Evolutionary conservation across 2,113 vertebrate genomes (phyloP).

Genomic region (Eira barbara): DNA sequence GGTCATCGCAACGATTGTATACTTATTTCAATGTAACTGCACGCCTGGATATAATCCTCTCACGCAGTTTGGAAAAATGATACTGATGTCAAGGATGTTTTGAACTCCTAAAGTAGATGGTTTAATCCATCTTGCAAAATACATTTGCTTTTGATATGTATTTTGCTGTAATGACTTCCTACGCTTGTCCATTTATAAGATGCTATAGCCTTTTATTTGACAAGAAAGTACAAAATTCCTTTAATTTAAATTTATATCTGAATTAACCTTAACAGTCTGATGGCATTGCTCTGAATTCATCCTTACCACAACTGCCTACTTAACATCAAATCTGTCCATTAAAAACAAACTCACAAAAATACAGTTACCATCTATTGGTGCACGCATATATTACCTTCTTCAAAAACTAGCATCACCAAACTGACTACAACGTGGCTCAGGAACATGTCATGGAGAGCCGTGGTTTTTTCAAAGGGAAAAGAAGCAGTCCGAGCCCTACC

Average conservation of each 20-base stretch:
- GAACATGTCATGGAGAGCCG: background rate
- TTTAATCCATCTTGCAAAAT: background rate
- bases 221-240: background rate
- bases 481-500: background rate
- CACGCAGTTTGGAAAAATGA: background rate
- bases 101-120: background rate
- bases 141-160: background rate
- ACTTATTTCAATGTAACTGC: conserved; percentile 1
- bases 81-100: background rate
- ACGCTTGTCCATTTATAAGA: background rate
- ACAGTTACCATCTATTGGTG: background rate
- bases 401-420: background rate
- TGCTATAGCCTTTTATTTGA: background rate
- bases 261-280: background rate
- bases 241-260: background rate
- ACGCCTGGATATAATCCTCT: background rate
- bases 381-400: background rate
- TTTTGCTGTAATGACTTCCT: background rate
- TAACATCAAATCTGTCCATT: background rate
- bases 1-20: background rate
- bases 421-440: background rate
- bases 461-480: conserved; percentile 21
- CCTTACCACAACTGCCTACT: background rate
- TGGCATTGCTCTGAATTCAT: background rate
- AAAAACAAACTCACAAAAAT: background rate